Base-by-base conservation (phyloP, 2,797 vertebrate species). In the Agapornis canus region DNA sequence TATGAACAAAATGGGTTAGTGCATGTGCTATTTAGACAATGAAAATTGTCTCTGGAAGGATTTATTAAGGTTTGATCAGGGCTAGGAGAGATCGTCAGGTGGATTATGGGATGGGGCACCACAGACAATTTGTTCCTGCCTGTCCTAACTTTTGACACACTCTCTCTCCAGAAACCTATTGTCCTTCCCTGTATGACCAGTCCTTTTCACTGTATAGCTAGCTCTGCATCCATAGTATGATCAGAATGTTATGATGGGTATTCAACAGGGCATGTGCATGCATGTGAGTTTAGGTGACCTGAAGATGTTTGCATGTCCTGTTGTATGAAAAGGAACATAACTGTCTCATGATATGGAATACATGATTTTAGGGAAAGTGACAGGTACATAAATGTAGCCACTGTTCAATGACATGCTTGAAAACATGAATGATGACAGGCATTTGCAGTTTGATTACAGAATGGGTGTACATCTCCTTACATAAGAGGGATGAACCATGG, bases 321-420 rank as follows among this genome's bases (percentile, higher is more conserved):
- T 45, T 54, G 26, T 25, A 35, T 51, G 45, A 59, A 19, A 23
- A 13, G 15, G 16, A 22, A 13, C 29, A 26, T 48, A 14, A 20
- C 27, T 71, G 40, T 35, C 26, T n/a, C 32, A 29, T 48, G 32
- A 11, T 6, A 60, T 35, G 49, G 27, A 61, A 22, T 15, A 45
- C 0, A 0, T 89, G 47, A 14, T 82, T 86, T 73, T 52, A n/a
- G n/a, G 42, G 43, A 19, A 43, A 79, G 35, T 0, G 1, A 35
- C 40, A 43, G 66, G 12, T 84, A 13, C 6, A 2, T 42, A 39
- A 71, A 89, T 63, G 37, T 18, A 31, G 31, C 29, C 48, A 6
- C 31, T 59, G 3, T 59, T 79, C 29, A 9, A 8, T 31, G 21
- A 47, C 10, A 14, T 32, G 32, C 12, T 49, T 78, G 52, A 52